Conservation (phyloP, 2,797 vertebrate species). For the Helarctos malayanus region DNA sequence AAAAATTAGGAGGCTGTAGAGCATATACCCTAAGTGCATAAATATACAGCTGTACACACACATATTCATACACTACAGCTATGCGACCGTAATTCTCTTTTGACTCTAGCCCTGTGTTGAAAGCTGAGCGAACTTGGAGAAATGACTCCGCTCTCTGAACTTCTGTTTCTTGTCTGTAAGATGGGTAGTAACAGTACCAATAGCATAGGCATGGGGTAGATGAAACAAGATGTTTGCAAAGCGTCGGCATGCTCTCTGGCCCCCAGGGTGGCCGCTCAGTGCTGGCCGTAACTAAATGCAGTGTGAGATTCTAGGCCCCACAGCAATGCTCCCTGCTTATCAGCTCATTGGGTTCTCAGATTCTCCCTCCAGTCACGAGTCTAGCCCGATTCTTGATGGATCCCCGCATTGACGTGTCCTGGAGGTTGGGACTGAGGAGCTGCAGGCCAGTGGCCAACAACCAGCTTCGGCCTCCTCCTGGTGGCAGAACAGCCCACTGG, state of each 20-base stretch:
- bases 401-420: constrained; percentile 70
- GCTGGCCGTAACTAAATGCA: background rate
- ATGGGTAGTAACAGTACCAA: background rate
- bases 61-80: background rate
- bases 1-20: background rate
- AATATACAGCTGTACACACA: background rate
- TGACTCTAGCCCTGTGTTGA: background rate
- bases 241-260: background rate
- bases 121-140: background rate
- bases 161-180: background rate
- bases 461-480: constrained; percentile 72
- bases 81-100: background rate
- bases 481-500: constrained; percentile 68
- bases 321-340: background rate
- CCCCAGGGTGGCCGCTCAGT: background rate
- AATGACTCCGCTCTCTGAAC: background rate
- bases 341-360: background rate
- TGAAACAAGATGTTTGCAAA: background rate
- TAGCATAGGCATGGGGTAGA: background rate
- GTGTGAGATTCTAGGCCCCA: background rate
- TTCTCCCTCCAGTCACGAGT: constrained; percentile 6
- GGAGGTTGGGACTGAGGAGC: constrained; percentile 70
- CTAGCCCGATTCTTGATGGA: constrained; percentile 61
- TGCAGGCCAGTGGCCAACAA: background rate
- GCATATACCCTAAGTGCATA: background rate